Percentiles rank a stretch among this genome's conserved stretches.
These are phyloP conservation scores for Zeugodacus cucurbitae DNA, from an alignment of 1,140 invertebrate genomes.

Conservation along the genomic window DNA sequence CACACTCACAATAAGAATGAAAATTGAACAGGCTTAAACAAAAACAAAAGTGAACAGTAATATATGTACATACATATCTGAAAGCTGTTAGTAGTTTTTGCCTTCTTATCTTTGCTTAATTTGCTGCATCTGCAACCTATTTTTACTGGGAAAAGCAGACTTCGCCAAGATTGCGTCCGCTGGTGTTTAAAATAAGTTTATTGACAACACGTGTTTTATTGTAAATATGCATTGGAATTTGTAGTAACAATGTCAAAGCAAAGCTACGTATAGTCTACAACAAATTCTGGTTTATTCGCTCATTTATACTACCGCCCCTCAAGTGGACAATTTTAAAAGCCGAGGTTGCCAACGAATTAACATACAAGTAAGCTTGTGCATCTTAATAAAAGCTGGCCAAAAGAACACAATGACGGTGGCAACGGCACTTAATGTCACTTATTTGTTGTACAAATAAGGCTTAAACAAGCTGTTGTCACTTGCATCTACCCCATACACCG, in stretches of 20 bases:
- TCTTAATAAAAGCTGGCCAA: background rate
- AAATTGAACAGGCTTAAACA: background rate
- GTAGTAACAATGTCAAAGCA: background rate
- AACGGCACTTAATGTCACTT: conserved; percentile 3
- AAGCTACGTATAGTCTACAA: background rate
- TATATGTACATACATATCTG: background rate
- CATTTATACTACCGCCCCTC: background rate
- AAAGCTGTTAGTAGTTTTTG: background rate
- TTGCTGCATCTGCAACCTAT: background rate
- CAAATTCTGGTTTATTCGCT: background rate
- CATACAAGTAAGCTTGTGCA: conserved; percentile 8
- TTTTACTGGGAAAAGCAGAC: background rate
- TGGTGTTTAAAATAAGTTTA: background rate
- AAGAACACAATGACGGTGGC: background rate
- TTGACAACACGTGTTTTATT: conserved; percentile 15
- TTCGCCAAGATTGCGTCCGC: background rate
- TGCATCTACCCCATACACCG: background rate
- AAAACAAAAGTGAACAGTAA: background rate
- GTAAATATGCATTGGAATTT: background rate
- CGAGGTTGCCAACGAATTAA: background rate
- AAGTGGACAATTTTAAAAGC: background rate
- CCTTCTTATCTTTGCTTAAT: background rate
- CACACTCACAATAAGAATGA: background rate
- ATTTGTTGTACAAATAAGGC: conserved; percentile 38
- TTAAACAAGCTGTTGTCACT: conserved; percentile 35